These are phyloP conservation scores for Lytechinus pictus DNA, from an alignment of 35 echinoderm and acorn worm genomes.

Conservation along the genomic window DNA sequence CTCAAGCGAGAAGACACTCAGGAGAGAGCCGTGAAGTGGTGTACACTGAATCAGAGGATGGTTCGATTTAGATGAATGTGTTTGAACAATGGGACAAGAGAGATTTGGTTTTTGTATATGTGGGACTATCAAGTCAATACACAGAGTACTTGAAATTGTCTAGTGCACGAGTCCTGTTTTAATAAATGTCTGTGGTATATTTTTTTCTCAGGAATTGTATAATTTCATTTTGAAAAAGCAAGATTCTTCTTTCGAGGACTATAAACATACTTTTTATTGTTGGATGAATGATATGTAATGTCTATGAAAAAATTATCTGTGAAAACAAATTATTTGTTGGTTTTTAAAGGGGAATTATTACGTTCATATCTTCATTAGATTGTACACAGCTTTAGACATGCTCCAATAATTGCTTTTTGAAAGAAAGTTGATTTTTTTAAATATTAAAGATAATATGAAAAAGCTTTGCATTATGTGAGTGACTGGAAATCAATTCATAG, in stretches of 20 bases:
- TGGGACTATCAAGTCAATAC: neutral
- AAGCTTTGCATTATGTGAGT: too few species aligned
- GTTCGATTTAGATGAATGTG: neutral
- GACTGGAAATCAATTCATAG: too few species aligned
- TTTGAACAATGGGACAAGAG: neutral
- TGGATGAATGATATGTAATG: neutral
- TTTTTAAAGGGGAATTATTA: neutral
- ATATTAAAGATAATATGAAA: too few species aligned
- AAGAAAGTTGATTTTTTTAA: too few species aligned
- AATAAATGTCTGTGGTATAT: neutral
- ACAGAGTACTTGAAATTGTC: neutral
- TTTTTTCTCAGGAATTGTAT: neutral
- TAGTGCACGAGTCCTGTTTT: neutral
- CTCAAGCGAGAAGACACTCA: neutral
- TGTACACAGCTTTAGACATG: neutral
- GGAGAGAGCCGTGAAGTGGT: neutral
- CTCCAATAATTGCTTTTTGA: too few species aligned
- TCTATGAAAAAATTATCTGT: neutral
- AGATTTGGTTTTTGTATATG: neutral
- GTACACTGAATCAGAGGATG: neutral
- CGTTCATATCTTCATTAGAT: neutral
- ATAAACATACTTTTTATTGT: neutral
- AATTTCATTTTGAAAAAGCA: neutral
- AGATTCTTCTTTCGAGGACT: neutral
- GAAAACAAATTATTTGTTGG: too few species aligned